These are phyloP conservation scores for Ennomos quercinarius DNA, from an alignment of 2,888 invertebrate genomes.

Conservation along the genomic window DNA sequence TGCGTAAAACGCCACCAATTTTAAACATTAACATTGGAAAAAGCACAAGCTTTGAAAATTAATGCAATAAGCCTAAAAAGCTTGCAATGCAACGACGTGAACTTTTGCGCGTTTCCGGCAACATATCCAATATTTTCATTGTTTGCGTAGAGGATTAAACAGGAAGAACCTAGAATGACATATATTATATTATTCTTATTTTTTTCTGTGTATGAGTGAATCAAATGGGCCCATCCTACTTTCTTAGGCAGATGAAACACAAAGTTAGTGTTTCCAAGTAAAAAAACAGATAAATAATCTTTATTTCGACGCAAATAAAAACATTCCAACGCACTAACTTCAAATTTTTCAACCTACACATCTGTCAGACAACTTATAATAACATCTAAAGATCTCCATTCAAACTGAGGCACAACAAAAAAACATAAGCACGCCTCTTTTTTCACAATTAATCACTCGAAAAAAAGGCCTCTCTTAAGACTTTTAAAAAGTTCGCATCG, in stretches of 20 bases:
- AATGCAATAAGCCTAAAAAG: too few relatives aligned
- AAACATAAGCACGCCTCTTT: constrained; percentile 58
- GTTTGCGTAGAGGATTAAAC: too few relatives aligned
- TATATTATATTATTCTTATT: too few relatives aligned
- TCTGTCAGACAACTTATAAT: constrained; percentile 49
- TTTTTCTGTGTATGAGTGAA: too few relatives aligned
- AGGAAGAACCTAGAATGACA: too few relatives aligned
- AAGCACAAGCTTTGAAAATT: too few relatives aligned
- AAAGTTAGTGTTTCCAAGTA: constrained; percentile 11
- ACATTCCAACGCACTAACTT: constrained; percentile 41
- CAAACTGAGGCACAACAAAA: constrained; percentile 41
- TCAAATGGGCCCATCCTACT: constrained; percentile 2
- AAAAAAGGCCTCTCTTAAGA: constrained; percentile 61
- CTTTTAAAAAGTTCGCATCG: constrained; percentile 77
- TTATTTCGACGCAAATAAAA: constrained; percentile 26
- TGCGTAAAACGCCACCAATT: too few relatives aligned
- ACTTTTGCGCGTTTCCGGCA: too few relatives aligned
- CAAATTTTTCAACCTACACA: constrained; percentile 47
- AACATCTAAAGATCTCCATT: constrained; percentile 59
- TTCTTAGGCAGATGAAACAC: constrained; percentile 5
- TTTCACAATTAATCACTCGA: constrained; percentile 75
- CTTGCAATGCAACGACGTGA: too few relatives aligned
- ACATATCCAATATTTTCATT: too few relatives aligned
- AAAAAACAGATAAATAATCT: constrained; percentile 33
- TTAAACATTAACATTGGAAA: too few relatives aligned